Base-by-base conservation (phyloP, 2,113 vertebrate species). In the Xenopus laevis region DNA sequence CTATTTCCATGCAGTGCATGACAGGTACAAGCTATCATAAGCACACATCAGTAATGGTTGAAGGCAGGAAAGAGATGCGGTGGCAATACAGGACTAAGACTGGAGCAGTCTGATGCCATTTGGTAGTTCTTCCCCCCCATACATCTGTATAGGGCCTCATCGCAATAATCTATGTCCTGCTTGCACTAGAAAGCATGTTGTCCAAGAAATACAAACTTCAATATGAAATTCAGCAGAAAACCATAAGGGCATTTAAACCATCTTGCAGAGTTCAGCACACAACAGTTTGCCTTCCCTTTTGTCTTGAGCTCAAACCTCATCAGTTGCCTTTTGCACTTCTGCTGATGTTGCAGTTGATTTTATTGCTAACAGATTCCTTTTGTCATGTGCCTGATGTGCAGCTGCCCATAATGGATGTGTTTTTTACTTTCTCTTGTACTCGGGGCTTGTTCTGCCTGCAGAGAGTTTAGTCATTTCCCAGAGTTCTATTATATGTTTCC, bases 281-380 rank as follows among this genome's bases (percentile, higher is more conserved):
- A 33, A 33, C 30, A 33, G 3, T 40, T 40, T 40, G 47, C 10
- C 15, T 50, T 50, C 12, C 47, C 47, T 16, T 50, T 12, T 50
- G 47, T 50, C 47, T 58, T 20, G 2, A 58, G 55, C 55, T 16
- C 8, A 58, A 58, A 58, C 55, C 9, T 13, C 55, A 58, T 58
- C 16, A 18, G 16, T 58, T 58, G 55, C 18, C 17, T 16, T 58
- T 58, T 58, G 55, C 9, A 58, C 55, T n/a, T 58, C 10, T 58
- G 55, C 55, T 58, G 55, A 58, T 58, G 17, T n/a, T 58, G 55
- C 55, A 58, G 55, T 58, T 20, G 18, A 13, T 40, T 58, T 58
- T 18, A 58, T 58, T 58, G 16, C 17, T 17, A 2, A 16, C 17
- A 18, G 16, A 58, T 58, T 58, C 17, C 18, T 0, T 58, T 18